phyloP scores from a whole-genome alignment of 2,888 invertebrate genomes.

The Troides helena region DNA sequence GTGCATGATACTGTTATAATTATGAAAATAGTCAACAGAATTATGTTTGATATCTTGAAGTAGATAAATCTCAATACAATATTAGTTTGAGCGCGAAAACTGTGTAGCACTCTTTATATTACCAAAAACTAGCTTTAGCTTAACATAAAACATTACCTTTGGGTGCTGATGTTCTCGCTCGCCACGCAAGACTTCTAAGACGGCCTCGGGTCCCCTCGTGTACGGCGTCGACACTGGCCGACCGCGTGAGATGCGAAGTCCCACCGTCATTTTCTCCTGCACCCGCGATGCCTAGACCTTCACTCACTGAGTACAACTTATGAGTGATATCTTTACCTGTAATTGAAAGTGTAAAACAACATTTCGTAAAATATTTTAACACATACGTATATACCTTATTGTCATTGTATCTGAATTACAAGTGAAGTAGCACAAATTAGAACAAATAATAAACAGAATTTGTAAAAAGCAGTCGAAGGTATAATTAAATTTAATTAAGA shows the following conservation, averaged over 20 bases:
- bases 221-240: slow-evolving; percentile 88
- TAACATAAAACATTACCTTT: slow-evolving; percentile 56
- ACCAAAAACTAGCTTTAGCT: background rate
- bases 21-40: no score
- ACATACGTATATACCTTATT: no score
- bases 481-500: no score
- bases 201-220: slow-evolving; percentile 88
- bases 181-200: slow-evolving; percentile 84
- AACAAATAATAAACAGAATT: no score
- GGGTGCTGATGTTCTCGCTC: slow-evolving; percentile 56
- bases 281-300: slow-evolving; percentile 82
- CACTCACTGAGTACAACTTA: slow-evolving; percentile 90
- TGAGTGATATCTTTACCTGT: slow-evolving; percentile 90
- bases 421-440: background rate
- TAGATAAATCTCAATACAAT: no score
- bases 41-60: no score
- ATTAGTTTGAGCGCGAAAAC: no score
- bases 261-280: slow-evolving; percentile 61
- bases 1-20: background rate
- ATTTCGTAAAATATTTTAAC: background rate
- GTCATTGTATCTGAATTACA: background rate
- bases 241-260: slow-evolving; percentile 80
- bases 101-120: background rate
- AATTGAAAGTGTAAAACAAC: slow-evolving; percentile 35
- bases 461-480: no score